phyloP scores from a whole-genome alignment of 2,797 vertebrate genomes.

The Psittacula derbiana region DNA sequence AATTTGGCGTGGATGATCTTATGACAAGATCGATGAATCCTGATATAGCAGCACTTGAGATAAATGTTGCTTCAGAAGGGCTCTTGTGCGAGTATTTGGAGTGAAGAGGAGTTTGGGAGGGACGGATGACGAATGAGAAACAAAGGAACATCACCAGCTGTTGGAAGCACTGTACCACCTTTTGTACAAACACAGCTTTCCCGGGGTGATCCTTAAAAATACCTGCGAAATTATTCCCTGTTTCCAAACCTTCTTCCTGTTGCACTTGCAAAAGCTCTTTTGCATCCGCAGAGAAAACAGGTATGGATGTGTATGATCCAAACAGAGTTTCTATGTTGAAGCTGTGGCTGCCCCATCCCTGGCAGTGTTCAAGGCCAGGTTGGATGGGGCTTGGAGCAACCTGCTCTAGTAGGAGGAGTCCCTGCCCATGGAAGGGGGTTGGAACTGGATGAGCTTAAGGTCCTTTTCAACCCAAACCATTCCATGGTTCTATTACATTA shows the following conservation, averaged over 20 bases:
- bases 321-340: background rate
- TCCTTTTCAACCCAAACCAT: background rate
- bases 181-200: background rate
- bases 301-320: background rate
- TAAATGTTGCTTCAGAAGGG: slow-evolving; percentile 12
- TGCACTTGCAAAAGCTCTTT: background rate
- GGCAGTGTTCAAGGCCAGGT: background rate
- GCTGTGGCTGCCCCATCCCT: background rate
- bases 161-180: background rate
- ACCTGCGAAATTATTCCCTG: background rate
- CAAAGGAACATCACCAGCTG: background rate
- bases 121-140: background rate
- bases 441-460: background rate
- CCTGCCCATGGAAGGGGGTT: background rate
- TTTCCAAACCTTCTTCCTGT: background rate
- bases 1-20: background rate
- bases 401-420: background rate
- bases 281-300: background rate
- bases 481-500: background rate
- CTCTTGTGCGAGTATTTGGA: background rate
- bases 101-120: background rate
- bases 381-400: background rate
- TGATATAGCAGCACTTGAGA: slow-evolving; percentile 50
- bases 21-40: background rate
- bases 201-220: background rate